Conservation (phyloP, 2,113 vertebrate genomes). For the Tachycineta bicolor region DNA sequence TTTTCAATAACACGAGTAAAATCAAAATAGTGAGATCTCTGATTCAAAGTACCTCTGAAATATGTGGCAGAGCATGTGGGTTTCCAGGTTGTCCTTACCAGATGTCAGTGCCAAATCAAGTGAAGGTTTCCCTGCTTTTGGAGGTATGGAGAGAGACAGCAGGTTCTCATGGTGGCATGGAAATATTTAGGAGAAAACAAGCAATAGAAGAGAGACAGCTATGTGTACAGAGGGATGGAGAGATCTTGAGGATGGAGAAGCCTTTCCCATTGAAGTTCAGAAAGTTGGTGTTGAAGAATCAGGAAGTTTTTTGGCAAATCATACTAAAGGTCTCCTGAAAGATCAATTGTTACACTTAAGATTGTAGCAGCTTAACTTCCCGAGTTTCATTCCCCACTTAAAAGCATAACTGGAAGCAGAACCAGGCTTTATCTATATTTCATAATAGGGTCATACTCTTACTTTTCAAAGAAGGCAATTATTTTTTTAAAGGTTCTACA, state of each 20-base stretch:
- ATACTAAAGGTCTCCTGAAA: not conserved
- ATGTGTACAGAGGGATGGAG: not conserved
- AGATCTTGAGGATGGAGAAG: not conserved
- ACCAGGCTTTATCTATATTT: not conserved
- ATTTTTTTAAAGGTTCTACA: not conserved
- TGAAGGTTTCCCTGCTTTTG: not conserved
- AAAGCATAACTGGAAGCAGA: not conserved
- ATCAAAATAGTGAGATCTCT: not conserved
- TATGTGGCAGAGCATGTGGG: not conserved
- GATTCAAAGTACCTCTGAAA: not conserved
- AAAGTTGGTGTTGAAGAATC: not conserved
- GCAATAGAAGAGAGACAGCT: not conserved
- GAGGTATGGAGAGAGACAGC: not conserved
- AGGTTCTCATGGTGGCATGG: not conserved
- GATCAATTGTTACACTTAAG: not conserved
- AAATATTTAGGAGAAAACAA: not conserved
- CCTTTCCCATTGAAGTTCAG: not conserved
- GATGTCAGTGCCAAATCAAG: not conserved
- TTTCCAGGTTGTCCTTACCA: not conserved
- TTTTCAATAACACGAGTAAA: not conserved
- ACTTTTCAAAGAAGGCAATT: not conserved
- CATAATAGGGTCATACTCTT: not conserved
- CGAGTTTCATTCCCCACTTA: not conserved
- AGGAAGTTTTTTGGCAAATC: not conserved
- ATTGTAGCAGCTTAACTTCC: not conserved